Evolutionary conservation across 2,113 vertebrate species (phyloP), one percentile per base, ranked within the genome.

Genomic region (Oxyruncus cristatus): DNA sequence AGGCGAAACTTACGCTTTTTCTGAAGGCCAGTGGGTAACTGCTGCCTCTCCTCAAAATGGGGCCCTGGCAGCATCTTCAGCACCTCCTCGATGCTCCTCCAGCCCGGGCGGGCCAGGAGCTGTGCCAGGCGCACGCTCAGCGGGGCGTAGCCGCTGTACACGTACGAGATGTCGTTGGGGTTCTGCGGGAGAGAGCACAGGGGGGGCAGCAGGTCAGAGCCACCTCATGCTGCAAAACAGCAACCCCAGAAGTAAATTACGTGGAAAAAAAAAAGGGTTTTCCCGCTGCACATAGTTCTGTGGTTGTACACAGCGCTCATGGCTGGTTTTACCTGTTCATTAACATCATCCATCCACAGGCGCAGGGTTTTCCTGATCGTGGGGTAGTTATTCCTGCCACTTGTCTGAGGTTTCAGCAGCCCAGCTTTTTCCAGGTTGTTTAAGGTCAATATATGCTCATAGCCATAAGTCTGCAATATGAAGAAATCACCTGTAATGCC

Each of bases 331-430:
- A 17, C 23, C 35, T 37, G 99, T 39, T 99, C 99, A 0, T 99
- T 99, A 22, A 99, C 98, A 8, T 99, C 99, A 44, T 99, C 99
- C 99, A 99, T 99, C 99, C 99, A 99, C 63, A 99, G 97, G 73
- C 99, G 99, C 24, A 99, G 94, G 0, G 99, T 99, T 88, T 99
- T 99, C 92, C 99, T 98, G 76, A 99, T 99, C 0, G 99, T 99
- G 16, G 99, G 99, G 97, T 99, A 99, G 95, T 99, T 99, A 78
- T 99, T 99, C 88, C 99, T 98, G 16, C 99, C 98, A 27, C 98
- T 97, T 0, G 96, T 96, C 97, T 99, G 99, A 9, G 90, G 96
- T 87, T 98, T 99, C 75, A 99, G 94, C 55, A 99, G 98, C 23
- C 99, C 99, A 0, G 98, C 98, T 86, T 99, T 99, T 96, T 99